Evolutionary conservation across 2,888 invertebrate genomes (phyloP).

Genomic region (Dryobotodes eremita): DNA sequence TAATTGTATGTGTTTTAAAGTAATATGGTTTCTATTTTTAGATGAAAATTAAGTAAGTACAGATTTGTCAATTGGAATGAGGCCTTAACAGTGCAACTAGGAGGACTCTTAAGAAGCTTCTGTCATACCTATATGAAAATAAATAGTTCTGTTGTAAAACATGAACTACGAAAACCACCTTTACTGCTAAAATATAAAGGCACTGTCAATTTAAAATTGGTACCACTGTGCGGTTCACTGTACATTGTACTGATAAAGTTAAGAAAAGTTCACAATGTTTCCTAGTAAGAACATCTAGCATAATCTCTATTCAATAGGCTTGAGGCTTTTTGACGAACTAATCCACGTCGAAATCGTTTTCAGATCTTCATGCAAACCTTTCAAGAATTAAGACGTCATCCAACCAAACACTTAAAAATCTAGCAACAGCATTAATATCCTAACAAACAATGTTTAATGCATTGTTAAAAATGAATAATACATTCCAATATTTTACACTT

Average conservation of each 20-base stretch:
- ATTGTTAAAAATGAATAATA: conserved; percentile 70
- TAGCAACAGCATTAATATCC: conserved; percentile 47
- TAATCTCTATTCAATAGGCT: no score
- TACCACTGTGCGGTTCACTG: not conserved
- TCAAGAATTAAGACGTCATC: conserved; percentile 25
- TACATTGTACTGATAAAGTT: not conserved
- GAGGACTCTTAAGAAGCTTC: no score
- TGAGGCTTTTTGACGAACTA: not conserved
- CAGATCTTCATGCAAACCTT: not conserved
- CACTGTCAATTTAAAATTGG: not conserved
- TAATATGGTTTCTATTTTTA: not conserved
- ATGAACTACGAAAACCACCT: not conserved
- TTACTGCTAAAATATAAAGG: not conserved
- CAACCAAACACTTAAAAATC: conserved; percentile 12
- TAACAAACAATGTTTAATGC: conserved; percentile 61
- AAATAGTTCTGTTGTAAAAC: not conserved
- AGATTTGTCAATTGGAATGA: not conserved
- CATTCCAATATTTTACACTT: conserved; percentile 72
- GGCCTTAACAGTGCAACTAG: not conserved
- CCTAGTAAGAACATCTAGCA: no score
- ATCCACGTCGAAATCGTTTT: not conserved
- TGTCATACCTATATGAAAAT: not conserved
- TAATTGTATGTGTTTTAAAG: not conserved
- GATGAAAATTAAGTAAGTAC: not conserved
- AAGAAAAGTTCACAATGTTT: not conserved